phyloP scores from a whole-genome alignment of 1,140 invertebrate genomes.

The Megalonaias nervosa region DNA sequence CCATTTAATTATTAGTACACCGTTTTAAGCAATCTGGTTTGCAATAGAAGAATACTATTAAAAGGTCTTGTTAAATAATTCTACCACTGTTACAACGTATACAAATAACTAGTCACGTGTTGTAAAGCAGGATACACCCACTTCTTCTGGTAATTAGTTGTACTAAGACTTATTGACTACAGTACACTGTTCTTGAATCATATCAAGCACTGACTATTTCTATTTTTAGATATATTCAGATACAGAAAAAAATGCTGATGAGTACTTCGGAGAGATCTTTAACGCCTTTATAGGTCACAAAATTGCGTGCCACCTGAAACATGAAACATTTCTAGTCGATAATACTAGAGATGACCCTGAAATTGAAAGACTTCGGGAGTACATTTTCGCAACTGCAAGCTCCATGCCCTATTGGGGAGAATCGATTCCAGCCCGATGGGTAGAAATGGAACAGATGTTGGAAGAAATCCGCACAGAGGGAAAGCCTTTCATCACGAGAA shows the following conservation, averaged over 20 bases:
- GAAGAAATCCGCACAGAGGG: slow-evolving; percentile 10
- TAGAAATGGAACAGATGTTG: slow-evolving; percentile 23
- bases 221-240: too few relatives aligned
- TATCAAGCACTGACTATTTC: too few relatives aligned
- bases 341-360: slow-evolving; percentile 11
- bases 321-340: slow-evolving; percentile 4
- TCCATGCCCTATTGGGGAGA: slow-evolving; percentile 15
- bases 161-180: too few relatives aligned
- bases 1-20: too few relatives aligned
- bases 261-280: slow-evolving; percentile 9
- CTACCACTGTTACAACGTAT: too few relatives aligned
- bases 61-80: too few relatives aligned
- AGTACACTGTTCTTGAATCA: too few relatives aligned
- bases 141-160: too few relatives aligned
- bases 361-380: slow-evolving; percentile 6
- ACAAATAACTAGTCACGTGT: too few relatives aligned
- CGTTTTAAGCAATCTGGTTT: too few relatives aligned
- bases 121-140: too few relatives aligned
- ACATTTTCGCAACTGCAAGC: slow-evolving; percentile 11
- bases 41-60: too few relatives aligned
- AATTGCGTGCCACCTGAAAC: slow-evolving; percentile 7
- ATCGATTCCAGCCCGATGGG: slow-evolving; percentile 14
- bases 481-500: slow-evolving; percentile 1
- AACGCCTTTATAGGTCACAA: slow-evolving; percentile 5
- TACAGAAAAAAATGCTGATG: background rate